Evolutionary conservation across 2,113 vertebrate genomes (phyloP).

Genomic region (Jacana jacana): DNA sequence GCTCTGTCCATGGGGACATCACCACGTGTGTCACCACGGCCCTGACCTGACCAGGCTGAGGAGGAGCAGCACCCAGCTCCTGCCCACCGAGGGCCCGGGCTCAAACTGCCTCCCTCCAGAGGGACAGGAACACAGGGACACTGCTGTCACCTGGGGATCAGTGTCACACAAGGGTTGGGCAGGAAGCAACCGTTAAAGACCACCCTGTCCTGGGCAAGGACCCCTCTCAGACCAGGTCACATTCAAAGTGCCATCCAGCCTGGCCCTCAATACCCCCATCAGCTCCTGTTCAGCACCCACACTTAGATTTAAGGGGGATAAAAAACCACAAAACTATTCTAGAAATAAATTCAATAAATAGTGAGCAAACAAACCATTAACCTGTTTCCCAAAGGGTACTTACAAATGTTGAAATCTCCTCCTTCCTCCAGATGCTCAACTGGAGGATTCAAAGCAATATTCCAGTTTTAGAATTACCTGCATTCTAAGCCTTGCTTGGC

Average conservation of each 20-base stretch:
- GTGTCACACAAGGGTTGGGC: neutral
- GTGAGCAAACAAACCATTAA: neutral
- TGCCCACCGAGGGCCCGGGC: fast-evolving
- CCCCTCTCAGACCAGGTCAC: neutral
- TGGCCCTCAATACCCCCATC: neutral
- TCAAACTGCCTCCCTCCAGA: no score
- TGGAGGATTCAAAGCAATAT: neutral
- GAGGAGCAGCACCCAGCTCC: no score
- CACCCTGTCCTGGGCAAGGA: neutral
- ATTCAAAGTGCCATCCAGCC: no score
- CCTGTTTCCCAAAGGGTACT: neutral
- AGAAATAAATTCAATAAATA: neutral
- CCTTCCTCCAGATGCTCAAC: neutral
- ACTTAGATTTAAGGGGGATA: neutral
- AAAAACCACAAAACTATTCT: neutral
- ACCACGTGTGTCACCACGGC: fast-evolving
- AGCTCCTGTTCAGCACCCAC: neutral
- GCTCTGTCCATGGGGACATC: neutral
- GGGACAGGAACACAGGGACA: no score
- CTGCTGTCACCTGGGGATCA: neutral
- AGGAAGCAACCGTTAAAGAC: neutral
- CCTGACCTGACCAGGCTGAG: fast-evolving
- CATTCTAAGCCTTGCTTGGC: neutral
- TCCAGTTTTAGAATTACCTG: neutral
- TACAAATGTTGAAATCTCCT: neutral